Conservation (phyloP, 2,797 vertebrate species). For the Danio albolineatus region DNA sequence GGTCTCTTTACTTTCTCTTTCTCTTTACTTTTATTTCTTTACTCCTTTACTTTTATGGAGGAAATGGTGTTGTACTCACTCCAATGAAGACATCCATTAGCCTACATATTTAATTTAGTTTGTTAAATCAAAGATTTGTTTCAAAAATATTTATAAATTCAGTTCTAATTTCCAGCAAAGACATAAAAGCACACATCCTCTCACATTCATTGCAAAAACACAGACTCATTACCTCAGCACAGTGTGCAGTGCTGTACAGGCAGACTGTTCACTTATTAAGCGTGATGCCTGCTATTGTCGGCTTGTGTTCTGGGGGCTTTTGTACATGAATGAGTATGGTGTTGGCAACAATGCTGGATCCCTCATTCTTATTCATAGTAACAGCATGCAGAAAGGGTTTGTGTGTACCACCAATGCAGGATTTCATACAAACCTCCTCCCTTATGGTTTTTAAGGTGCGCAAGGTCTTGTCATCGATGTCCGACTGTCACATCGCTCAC, state of each 20-base stretch:
- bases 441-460: conserved; percentile 2
- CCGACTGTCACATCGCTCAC: conserved; percentile 13
- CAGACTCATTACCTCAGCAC: conserved; percentile 40
- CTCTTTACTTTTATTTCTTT: too few relatives aligned
- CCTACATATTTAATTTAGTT: too few relatives aligned
- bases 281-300: conserved; percentile 34
- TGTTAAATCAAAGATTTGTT: too few relatives aligned
- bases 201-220: conserved; percentile 1
- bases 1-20: too few relatives aligned
- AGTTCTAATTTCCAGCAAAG: too few relatives aligned
- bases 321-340: conserved; percentile 30
- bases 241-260: conserved; percentile 9
- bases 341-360: conserved; percentile 18
- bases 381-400: conserved; percentile 7
- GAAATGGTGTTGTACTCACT: too few relatives aligned
- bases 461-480: neutral
- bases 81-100: too few relatives aligned
- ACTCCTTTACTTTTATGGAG: too few relatives aligned
- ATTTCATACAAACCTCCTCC: conserved; percentile 5
- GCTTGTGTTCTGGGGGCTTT: conserved; percentile 17
- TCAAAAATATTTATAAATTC: too few relatives aligned
- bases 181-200: conserved; percentile 11
- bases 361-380: neutral
- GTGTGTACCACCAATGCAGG: neutral
- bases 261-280: conserved; percentile 44